A percentile compares a stretch with the other conserved stretches of the same genome.
phyloP scores from a whole-genome alignment of 2,888 invertebrate genomes.

The Liposcelis brunnea region DNA sequence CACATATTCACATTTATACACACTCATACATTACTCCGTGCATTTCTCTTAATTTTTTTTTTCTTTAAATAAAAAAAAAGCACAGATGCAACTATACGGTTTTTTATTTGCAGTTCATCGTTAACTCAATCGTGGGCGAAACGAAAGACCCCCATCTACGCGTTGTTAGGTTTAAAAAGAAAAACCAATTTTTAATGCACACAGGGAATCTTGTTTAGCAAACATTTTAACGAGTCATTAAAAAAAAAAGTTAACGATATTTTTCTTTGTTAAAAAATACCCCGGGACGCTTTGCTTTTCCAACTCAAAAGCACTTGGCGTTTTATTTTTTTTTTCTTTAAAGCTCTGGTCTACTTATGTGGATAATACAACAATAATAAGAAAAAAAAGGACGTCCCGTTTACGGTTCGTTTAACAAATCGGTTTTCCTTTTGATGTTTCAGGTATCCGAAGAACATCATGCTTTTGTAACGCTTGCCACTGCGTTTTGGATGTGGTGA shows the following conservation, averaged over 20 bases:
- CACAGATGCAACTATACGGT: too few relatives aligned
- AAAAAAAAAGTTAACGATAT: too few relatives aligned
- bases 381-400: not conserved
- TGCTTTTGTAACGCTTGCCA: not conserved
- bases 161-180: too few relatives aligned
- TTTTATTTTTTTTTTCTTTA: not conserved
- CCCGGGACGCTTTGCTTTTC: too few relatives aligned
- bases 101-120: not conserved
- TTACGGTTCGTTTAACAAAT: not conserved
- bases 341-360: not conserved
- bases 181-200: not conserved
- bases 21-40: too few relatives aligned
- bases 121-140: not conserved
- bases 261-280: too few relatives aligned
- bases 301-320: too few relatives aligned
- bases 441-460: not conserved
- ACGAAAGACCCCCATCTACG: too few relatives aligned
- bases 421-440: not conserved
- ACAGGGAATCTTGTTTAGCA: not conserved
- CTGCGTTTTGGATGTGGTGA: conserved; percentile 9
- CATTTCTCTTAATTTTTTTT: too few relatives aligned
- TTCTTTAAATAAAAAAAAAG: too few relatives aligned
- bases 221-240: not conserved
- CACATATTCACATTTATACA: too few relatives aligned
- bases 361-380: not conserved